These are phyloP conservation scores for Ia io DNA, from an alignment of 2,113 vertebrate genomes.

Conservation along the genomic window DNA sequence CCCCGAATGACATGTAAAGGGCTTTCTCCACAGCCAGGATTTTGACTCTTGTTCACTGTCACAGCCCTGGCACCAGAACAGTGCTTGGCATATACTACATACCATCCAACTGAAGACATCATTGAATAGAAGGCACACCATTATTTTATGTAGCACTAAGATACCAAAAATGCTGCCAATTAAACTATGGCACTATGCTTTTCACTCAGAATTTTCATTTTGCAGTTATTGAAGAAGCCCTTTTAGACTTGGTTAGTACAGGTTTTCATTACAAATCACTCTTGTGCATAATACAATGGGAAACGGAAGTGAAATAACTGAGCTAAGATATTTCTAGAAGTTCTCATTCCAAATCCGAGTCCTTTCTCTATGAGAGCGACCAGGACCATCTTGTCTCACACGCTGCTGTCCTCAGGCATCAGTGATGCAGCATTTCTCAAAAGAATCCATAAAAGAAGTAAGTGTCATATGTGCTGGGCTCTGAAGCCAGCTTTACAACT, in stretches of 20 bases:
- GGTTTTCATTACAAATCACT: neutral
- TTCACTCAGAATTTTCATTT: neutral
- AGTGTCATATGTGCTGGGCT: neutral
- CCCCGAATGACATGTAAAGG: neutral
- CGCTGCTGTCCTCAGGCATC: neutral
- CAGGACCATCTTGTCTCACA: neutral
- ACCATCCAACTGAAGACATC: neutral
- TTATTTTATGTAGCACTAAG: neutral
- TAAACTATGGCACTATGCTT: neutral
- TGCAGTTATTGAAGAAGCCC: neutral
- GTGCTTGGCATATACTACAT: accelerated
- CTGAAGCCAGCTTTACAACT: neutral
- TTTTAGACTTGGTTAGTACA: neutral
- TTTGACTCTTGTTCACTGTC: neutral
- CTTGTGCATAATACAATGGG: neutral
- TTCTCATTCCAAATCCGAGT: neutral
- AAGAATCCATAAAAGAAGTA: neutral
- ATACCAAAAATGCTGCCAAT: neutral
- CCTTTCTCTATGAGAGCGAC: neutral
- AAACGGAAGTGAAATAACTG: constrained; percentile 22
- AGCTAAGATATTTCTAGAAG: neutral
- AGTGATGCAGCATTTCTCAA: neutral
- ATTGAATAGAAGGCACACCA: neutral
- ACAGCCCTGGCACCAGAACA: neutral
- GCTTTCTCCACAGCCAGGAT: neutral